Evolutionary conservation across 2,797 vertebrate species (phyloP).

Genomic region (Pelodytes ibericus): DNA sequence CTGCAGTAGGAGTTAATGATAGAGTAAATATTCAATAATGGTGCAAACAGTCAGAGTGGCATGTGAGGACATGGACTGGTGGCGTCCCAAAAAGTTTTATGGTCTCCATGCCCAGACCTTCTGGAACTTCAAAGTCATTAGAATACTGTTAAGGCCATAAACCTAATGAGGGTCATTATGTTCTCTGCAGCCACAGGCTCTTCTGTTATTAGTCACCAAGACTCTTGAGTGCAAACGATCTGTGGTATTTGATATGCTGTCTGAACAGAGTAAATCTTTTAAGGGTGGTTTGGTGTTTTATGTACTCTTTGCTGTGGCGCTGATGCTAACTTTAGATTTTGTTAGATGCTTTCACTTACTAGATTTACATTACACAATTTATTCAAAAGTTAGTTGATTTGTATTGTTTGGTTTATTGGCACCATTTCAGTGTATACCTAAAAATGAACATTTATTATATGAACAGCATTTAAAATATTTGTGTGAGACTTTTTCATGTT

Average conservation of each 20-base stretch:
- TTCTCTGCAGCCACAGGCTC: conserved; percentile 16
- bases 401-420: neutral
- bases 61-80: conserved; percentile 9
- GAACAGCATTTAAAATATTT: neutral
- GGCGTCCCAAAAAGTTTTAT: conserved; percentile 33
- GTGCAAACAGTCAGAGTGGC: conserved; percentile 1
- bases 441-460: no score
- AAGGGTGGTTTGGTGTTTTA: conserved; percentile 22
- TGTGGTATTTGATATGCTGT: conserved; percentile 32
- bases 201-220: conserved; percentile 33
- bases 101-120: neutral
- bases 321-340: conserved; percentile 40
- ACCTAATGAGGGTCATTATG: conserved; percentile 52
- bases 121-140: conserved; percentile 49
- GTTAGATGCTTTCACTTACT: conserved; percentile 8
- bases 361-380: conserved; percentile 22
- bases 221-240: conserved; percentile 21
- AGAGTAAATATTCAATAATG: neutral
- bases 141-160: conserved; percentile 41
- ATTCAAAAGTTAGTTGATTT: neutral
- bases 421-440: no score
- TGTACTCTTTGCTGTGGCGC: neutral
- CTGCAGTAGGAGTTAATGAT: neutral
- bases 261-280: conserved; percentile 25
- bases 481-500: neutral